Evolutionary conservation across 2,888 invertebrate species (phyloP).

Genomic region (Drosophila niveifrons): DNA sequence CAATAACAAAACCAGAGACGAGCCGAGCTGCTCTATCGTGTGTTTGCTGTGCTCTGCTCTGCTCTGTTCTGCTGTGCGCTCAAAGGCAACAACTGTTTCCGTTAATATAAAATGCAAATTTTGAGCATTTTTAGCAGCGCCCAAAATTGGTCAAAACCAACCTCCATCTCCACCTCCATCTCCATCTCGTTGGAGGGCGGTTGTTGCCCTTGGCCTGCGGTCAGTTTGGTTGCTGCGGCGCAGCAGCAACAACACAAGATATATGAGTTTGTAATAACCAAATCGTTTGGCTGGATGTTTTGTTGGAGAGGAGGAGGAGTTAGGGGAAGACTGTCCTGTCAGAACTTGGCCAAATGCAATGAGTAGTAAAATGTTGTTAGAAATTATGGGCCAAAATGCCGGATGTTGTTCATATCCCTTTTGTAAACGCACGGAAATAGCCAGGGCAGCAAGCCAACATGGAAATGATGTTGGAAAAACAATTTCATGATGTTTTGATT

Average conservation of each 20-base stretch:
- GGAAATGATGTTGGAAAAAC: conserved; percentile 78
- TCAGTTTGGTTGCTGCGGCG: conserved; percentile 63
- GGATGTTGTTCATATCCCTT: conserved; percentile 84
- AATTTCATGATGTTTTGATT: conserved; percentile 80
- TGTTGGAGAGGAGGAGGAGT: not conserved
- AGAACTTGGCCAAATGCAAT: conserved; percentile 75
- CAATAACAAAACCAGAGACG: conserved; percentile 33
- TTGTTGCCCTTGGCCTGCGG: conserved; percentile 59
- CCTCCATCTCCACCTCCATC: not conserved
- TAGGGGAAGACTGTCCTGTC: not conserved
- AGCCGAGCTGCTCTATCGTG: conserved; percentile 15
- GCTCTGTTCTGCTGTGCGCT: conserved; percentile 62
- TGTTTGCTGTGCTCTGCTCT: conserved; percentile 44
- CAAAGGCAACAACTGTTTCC: conserved; percentile 83
- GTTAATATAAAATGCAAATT: conserved; percentile 83
- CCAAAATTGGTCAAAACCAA: conserved; percentile 50
- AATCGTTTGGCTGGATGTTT: conserved; percentile 57
- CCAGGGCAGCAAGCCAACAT: conserved; percentile 44
- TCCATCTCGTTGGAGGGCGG: not conserved
- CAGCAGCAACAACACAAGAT: conserved; percentile 63
- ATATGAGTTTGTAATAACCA: conserved; percentile 81
- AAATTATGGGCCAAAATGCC: conserved; percentile 76
- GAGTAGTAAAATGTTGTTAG: conserved; percentile 80
- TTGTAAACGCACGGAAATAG: conserved; percentile 83
- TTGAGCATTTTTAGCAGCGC: conserved; percentile 73